phyloP scores from a whole-genome alignment of 2,888 invertebrate species.

The Halocaridina rubra region DNA sequence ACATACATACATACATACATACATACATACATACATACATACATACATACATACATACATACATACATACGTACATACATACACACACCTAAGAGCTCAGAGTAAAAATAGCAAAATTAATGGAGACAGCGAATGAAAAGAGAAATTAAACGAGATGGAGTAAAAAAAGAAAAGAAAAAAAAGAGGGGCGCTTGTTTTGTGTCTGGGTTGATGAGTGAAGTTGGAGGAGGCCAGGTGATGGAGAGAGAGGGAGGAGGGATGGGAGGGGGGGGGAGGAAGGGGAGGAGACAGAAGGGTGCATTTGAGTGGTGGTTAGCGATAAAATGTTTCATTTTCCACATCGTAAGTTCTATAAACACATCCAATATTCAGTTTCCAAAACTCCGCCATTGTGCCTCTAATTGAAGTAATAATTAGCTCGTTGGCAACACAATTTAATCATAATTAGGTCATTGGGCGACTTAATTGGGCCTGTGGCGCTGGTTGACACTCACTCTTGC shows the following conservation, averaged over 20 bases:
- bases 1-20: too few species aligned
- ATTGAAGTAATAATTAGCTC: conserved; percentile 43
- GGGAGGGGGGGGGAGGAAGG: not conserved
- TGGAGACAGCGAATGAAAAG: too few species aligned
- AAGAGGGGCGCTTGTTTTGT: too few species aligned
- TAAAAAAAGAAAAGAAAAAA: too few species aligned
- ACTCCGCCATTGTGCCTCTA: conserved; percentile 35
- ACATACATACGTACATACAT: too few species aligned
- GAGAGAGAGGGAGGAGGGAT: not conserved
- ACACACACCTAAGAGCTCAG: too few species aligned
- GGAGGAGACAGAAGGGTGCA: not conserved
- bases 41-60: too few species aligned
- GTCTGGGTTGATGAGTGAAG: too few species aligned
- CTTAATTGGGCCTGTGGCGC: conserved; percentile 15
- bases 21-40: too few species aligned
- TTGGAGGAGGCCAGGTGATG: too few species aligned
- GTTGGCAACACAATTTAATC: conserved; percentile 44
- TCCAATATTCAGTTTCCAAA: conserved; percentile 34
- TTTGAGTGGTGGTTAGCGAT: not conserved
- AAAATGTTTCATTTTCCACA: conserved; percentile 29
- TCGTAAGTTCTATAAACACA: conserved; percentile 14
- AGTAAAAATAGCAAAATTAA: too few species aligned
- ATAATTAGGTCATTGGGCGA: conserved; percentile 44
- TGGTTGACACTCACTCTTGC: not conserved
- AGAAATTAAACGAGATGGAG: too few species aligned